These are phyloP conservation scores for Trichogramma pretiosum DNA, from an alignment of 1,140 invertebrate species.

Conservation along the genomic window DNA sequence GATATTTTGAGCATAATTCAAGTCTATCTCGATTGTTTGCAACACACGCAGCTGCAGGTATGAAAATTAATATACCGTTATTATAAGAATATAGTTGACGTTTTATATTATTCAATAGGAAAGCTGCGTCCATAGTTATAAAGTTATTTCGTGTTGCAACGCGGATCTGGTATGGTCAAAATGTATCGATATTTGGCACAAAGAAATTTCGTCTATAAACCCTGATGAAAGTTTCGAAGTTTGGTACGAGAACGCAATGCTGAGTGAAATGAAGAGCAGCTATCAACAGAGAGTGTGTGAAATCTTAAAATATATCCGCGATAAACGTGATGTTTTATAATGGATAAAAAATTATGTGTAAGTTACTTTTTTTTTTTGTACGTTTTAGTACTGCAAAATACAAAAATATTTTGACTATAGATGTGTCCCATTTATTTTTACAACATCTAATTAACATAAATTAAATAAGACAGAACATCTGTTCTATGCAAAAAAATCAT, in stretches of 20 bases:
- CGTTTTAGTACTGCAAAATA: not conserved
- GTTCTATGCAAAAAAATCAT: too few relatives aligned
- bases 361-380: not conserved
- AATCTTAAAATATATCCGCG: conserved; percentile 21
- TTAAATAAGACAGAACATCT: too few relatives aligned
- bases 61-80: conserved; percentile 3
- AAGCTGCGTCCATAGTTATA: conserved; percentile 34
- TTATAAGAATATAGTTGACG: not conserved
- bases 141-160: conserved; percentile 33
- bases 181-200: conserved; percentile 34
- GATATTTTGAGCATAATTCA: conserved; percentile 40
- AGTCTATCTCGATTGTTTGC: conserved; percentile 50
- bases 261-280: conserved; percentile 14
- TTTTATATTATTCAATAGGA: conserved; percentile 23
- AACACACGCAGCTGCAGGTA: conserved; percentile 55
- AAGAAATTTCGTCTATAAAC: conserved; percentile 14
- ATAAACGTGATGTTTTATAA: not conserved
- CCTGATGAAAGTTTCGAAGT: conserved; percentile 14
- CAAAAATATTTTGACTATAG: too few relatives aligned
- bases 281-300: conserved; percentile 22
- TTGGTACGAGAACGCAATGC: conserved; percentile 22
- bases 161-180: conserved; percentile 39
- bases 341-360: not conserved
- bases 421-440: not conserved
- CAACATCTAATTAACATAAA: too few relatives aligned